Conservation (phyloP, 2,113 vertebrate species). For the Dinomys branickii region DNA sequence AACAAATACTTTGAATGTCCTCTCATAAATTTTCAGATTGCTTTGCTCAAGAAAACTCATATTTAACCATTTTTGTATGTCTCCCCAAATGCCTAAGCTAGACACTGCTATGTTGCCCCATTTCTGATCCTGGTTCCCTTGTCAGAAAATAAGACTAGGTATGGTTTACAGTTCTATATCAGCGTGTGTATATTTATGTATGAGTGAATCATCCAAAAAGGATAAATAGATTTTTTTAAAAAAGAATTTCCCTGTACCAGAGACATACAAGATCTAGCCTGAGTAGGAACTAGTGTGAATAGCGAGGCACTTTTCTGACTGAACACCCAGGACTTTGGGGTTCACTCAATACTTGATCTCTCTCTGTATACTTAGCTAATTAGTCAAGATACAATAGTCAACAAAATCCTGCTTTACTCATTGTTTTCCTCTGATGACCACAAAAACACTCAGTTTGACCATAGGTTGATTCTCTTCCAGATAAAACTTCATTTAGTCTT, state of each 20-base stretch:
- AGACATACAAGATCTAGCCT: neutral
- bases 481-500: constrained; percentile 39
- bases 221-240: constrained; percentile 49
- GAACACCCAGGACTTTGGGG: neutral
- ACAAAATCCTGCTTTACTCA: neutral
- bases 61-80: constrained; percentile 3
- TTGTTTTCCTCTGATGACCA: neutral
- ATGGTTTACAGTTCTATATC: neutral
- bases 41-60: constrained; percentile 33
- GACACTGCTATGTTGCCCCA: neutral
- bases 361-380: neutral
- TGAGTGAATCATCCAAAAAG: neutral
- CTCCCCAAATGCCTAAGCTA: constrained; percentile 38
- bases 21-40: neutral
- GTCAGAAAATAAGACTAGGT: constrained; percentile 19
- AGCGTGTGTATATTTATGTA: constrained; percentile 21
- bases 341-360: neutral
- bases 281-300: neutral
- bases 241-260: neutral
- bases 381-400: constrained; percentile 61
- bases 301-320: neutral
- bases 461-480: neutral
- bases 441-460: neutral
- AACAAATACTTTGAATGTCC: neutral
- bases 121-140: neutral